Evolutionary conservation across 2,113 vertebrate species (phyloP), one percentile per base, ranked within the genome.

Genomic region (Caloenas nicobarica): DNA sequence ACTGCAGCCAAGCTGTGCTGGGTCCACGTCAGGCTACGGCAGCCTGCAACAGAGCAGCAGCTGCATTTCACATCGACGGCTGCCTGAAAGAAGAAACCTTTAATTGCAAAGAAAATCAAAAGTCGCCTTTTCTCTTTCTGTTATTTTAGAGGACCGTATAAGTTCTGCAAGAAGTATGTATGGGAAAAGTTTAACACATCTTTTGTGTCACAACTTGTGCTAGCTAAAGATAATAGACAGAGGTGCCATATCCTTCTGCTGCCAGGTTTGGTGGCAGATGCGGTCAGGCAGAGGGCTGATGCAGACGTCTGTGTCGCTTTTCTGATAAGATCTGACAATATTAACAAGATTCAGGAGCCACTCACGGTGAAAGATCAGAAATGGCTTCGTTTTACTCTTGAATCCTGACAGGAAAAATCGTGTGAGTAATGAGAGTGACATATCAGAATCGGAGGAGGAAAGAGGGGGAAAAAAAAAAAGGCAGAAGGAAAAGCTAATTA

Each of bases 321-420:
- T 66, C 86, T 88, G 91, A 64, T 65, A 14, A 77, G 87, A 86
- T 24, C 71, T 71, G 92, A 90, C 50, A 84, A 53, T 7, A 61
- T 60, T 77, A 96, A 94, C 2, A 15, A 93, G 86, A 84, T 84
- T 46, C 61, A 61, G 66, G 93, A 93, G 42, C 26, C 3, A 23
- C 76, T 81, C 61, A 36, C 38, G 69, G 69, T 44, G 68, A 71
- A 80, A 88, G 89, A 81, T 74, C 81, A 96, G 68, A 61, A 82
- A 76, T 16, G 24, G 87, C 79, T 81, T 50, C 8, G 1, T 71
- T 83, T 90, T 56, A 54, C 71, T 74, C 80, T 40, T 62, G 40
- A 70, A 81, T 81, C 81, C 86, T 89, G 86, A 72, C 91, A 93
- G 71, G 62, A 84, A 86, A 51, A 76, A 79, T 16, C 36, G 82